Conservation (phyloP, 2,113 vertebrate genomes). For the Notarius quadriscutis region DNA sequence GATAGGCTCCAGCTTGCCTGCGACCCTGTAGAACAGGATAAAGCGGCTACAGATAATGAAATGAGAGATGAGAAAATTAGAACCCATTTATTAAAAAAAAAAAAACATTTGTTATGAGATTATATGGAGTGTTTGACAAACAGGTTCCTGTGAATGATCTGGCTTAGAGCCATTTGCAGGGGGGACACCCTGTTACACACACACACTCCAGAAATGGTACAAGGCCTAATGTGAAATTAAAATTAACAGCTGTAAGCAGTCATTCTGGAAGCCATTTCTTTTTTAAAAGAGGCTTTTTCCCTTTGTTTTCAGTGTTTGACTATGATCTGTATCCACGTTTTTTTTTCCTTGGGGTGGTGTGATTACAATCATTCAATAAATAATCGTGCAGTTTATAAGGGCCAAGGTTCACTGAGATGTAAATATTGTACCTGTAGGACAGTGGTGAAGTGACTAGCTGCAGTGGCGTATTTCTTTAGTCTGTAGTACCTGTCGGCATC, state of each 20-base stretch:
- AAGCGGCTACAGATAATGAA: too few species aligned
- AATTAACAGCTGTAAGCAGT: background rate
- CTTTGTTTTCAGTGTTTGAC: background rate
- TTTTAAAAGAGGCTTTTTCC: background rate
- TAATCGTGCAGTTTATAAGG: constrained; percentile 40
- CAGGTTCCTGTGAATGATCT: background rate
- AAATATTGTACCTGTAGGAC: constrained; percentile 71
- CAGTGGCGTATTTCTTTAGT: constrained; percentile 67
- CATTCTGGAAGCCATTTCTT: background rate
- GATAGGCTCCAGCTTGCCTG: too few species aligned
- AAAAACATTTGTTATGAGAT: background rate
- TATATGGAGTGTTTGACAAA: background rate
- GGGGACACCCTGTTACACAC: background rate
- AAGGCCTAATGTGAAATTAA: background rate
- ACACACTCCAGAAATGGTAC: background rate
- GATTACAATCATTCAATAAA: constrained; percentile 32
- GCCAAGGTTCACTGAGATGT: constrained; percentile 29
- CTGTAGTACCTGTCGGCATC: constrained; percentile 70
- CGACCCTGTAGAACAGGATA: too few species aligned
- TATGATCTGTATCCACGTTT: background rate
- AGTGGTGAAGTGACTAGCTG: constrained; percentile 62
- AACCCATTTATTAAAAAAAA: background rate
- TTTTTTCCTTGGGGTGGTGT: background rate
- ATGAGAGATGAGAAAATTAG: too few species aligned
- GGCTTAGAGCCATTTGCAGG: background rate